Percentiles rank a stretch among this genome's conserved stretches.
These are phyloP conservation scores for Heliocidaris erythrogramma DNA, from an alignment of 35 echinoderm and acorn worm genomes.

Conservation along the genomic window DNA sequence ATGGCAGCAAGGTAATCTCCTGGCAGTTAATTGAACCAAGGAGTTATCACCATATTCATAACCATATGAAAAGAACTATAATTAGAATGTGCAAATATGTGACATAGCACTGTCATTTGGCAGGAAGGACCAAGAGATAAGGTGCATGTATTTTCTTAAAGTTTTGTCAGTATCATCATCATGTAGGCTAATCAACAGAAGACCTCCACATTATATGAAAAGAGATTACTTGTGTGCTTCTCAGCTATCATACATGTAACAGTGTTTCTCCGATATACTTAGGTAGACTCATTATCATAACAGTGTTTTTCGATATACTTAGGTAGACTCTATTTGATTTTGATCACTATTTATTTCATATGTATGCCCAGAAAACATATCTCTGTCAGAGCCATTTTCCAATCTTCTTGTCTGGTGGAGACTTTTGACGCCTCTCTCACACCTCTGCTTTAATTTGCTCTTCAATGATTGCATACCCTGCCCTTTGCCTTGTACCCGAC, in stretches of 20 bases:
- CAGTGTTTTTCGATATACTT: neutral
- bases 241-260: neutral
- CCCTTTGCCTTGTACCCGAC: neutral
- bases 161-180: too few relatives aligned
- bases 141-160: too few relatives aligned
- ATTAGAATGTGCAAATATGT: too few relatives aligned
- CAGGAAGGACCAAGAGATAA: neutral
- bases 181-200: too few relatives aligned
- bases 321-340: neutral
- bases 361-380: neutral
- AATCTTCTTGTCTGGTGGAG: neutral
- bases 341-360: neutral
- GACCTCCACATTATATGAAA: neutral
- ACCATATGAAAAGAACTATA: too few relatives aligned
- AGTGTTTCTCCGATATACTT: neutral
- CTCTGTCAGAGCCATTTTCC: neutral
- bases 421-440: neutral
- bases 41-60: neutral
- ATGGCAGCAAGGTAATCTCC: neutral
- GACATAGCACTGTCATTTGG: neutral
- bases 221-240: neutral
- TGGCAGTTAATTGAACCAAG: neutral
- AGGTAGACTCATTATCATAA: neutral
- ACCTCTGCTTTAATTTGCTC: neutral
- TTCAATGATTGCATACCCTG: neutral